Evolutionary conservation across 2,797 vertebrate genomes (phyloP).

Genomic region (Poeciliopsis presidionis): DNA sequence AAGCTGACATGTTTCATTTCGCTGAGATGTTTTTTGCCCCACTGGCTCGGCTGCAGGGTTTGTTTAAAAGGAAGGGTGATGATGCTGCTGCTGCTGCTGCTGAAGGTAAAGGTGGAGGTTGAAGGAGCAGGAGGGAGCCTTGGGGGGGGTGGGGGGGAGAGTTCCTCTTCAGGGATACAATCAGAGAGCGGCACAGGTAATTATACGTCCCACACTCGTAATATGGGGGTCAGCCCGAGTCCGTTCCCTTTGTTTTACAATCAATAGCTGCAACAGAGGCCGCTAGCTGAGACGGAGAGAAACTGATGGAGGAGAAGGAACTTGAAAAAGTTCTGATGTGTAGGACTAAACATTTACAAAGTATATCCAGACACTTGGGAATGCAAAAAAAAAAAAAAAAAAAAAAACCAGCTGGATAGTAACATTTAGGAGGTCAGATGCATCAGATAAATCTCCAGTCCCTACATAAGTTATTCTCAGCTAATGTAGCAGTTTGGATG

Average conservation of each 20-base stretch:
- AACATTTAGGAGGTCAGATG: neutral
- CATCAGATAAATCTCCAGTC: neutral
- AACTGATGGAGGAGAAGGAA: slow-evolving; percentile 16
- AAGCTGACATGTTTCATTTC: slow-evolving; percentile 68
- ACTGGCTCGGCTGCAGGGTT: slow-evolving; percentile 36
- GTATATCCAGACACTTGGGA: slow-evolving; percentile 6
- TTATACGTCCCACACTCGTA: slow-evolving; percentile 65
- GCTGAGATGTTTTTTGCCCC: slow-evolving; percentile 29
- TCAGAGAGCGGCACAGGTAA: slow-evolving; percentile 45
- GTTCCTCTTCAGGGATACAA: slow-evolving; percentile 22
- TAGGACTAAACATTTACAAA: slow-evolving; percentile 65
- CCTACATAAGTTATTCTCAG: neutral
- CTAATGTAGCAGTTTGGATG: neutral
- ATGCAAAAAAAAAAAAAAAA: neutral
- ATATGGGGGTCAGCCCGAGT: slow-evolving; percentile 57
- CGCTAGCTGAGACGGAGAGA: neutral
- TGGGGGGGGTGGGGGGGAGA: neutral
- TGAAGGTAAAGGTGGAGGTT: slow-evolving; percentile 7
- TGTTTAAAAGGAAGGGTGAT: slow-evolving; percentile 22
- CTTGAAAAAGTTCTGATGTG: slow-evolving; percentile 43
- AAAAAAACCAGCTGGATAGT: neutral
- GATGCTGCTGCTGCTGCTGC: slow-evolving; percentile 3
- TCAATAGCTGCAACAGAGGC: slow-evolving; percentile 55
- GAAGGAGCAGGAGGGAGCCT: neutral
- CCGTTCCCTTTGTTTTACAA: slow-evolving; percentile 59